Percentiles rank a stretch among this genome's conserved stretches.
phyloP scores from a whole-genome alignment of 1,140 invertebrate genomes.

The Pachyrhynchus sulphureomaculatus region DNA sequence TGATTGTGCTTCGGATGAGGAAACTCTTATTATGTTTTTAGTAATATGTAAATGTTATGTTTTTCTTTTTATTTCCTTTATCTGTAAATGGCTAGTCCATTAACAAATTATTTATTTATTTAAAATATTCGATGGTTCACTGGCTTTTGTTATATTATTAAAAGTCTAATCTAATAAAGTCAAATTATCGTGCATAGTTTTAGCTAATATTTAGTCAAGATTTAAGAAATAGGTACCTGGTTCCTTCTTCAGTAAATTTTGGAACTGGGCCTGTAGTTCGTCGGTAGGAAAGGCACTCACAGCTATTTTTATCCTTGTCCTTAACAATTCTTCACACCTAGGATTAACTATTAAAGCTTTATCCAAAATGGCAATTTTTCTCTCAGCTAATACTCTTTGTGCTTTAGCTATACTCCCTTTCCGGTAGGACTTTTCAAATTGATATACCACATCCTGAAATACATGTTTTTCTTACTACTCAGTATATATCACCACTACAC shows the following conservation, averaged over 20 bases:
- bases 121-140: too few species aligned
- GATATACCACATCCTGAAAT: conserved; percentile 51
- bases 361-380: conserved; percentile 59
- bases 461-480: too few species aligned
- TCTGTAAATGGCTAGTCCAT: too few species aligned
- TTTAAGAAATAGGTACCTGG: conserved; percentile 44
- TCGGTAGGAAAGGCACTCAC: conserved; percentile 57
- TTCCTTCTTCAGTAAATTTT: conserved; percentile 54
- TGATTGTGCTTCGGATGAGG: too few species aligned
- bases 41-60: too few species aligned
- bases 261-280: conserved; percentile 54
- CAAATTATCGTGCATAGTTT: too few species aligned
- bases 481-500: too few species aligned
- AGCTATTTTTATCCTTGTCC: conserved; percentile 55
- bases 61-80: too few species aligned
- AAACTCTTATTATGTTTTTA: too few species aligned
- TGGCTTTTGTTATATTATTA: too few species aligned
- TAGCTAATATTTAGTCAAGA: background rate
- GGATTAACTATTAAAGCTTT: conserved; percentile 58
- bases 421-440: conserved; percentile 51
- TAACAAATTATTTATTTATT: too few species aligned
- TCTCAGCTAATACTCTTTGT: conserved; percentile 51
- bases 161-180: too few species aligned
- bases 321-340: conserved; percentile 52
- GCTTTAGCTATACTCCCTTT: conserved; percentile 52